Conservation (phyloP, 2,797 vertebrate genomes). For the Pseudocheirus occidentalis region DNA sequence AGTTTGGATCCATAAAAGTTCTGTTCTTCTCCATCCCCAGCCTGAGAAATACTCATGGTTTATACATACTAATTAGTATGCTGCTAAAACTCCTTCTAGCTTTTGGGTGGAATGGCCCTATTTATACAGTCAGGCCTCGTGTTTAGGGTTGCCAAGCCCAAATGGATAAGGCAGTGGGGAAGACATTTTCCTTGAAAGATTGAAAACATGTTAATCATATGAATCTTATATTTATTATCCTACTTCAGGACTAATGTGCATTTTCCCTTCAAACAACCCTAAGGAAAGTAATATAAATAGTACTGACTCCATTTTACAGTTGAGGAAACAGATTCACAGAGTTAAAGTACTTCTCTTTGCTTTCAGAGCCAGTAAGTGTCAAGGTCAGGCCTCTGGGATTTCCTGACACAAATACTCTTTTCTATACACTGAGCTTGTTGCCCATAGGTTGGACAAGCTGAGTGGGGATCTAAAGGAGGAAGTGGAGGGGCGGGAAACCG, state of each 20-base stretch:
- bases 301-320: neutral
- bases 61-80: neutral
- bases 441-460: slow-evolving; percentile 64
- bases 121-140: neutral
- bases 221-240: neutral
- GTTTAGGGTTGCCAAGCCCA: neutral
- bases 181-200: neutral
- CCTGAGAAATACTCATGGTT: neutral
- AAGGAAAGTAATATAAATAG: neutral
- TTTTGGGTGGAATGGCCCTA: neutral
- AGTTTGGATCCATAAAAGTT: neutral
- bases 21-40: neutral
- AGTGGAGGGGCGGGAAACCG: slow-evolving; percentile 40
- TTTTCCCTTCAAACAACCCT: neutral
- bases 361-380: neutral
- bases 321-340: neutral
- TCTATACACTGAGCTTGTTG: rapidly evolving
- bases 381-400: neutral
- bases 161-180: neutral
- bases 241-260: neutral
- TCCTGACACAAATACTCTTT: neutral
- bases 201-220: neutral
- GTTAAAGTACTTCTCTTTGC: neutral
- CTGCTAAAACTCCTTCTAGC: neutral
- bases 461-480: slow-evolving; percentile 55